These are phyloP conservation scores for Adelosebastes latens DNA, from an alignment of 2,797 vertebrate genomes.

Conservation along the genomic window DNA sequence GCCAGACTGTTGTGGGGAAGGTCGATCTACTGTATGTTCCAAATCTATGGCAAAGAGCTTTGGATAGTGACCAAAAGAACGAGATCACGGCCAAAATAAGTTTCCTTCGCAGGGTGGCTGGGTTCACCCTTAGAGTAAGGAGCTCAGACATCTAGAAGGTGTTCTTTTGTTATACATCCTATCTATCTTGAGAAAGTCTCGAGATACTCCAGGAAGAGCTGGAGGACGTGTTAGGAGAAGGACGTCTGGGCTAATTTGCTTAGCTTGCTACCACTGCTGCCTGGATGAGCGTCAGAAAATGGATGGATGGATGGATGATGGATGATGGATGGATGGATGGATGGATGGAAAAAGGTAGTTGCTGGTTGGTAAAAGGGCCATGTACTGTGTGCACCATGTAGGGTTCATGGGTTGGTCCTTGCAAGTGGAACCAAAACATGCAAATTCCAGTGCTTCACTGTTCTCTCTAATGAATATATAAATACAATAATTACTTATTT, in stretches of 20 bases:
- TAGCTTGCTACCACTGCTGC: not conserved
- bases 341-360: not conserved
- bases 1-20: not conserved
- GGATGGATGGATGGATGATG: not conserved
- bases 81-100: not conserved
- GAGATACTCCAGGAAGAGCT: not conserved
- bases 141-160: not conserved
- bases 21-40: not conserved
- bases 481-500: too few relatives aligned
- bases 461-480: not conserved
- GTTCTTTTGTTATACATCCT: not conserved
- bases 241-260: not conserved
- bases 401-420: not conserved
- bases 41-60: not conserved
- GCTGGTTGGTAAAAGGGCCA: not conserved
- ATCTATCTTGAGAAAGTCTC: constrained; percentile 2
- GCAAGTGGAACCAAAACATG: not conserved
- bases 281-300: not conserved
- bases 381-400: not conserved
- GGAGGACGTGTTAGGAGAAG: not conserved
- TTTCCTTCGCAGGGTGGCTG: not conserved
- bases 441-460: not conserved
- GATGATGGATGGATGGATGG: not conserved
- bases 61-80: not conserved
- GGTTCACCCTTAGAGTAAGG: not conserved